These are phyloP conservation scores for Knipowitschia caucasica DNA, from an alignment of 2,797 vertebrate species.

Conservation along the genomic window DNA sequence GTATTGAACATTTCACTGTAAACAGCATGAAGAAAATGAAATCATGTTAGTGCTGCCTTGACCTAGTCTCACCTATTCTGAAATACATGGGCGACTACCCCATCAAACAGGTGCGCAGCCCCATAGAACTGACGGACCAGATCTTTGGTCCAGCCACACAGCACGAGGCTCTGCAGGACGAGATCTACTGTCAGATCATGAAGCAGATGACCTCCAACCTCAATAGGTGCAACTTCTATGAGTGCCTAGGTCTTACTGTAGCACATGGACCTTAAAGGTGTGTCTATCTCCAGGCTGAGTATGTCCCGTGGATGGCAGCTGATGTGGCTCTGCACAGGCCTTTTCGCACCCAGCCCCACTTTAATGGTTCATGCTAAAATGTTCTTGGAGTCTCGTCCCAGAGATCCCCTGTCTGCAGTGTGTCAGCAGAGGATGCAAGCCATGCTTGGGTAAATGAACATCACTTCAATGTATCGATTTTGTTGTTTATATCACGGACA, in stretches of 20 bases:
- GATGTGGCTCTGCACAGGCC: constrained; percentile 89
- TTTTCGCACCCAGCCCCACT: constrained; percentile 82
- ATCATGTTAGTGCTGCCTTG: constrained; percentile 69
- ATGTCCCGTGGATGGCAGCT: constrained; percentile 90
- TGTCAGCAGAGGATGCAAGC: constrained; percentile 82
- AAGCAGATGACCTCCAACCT: constrained; percentile 89
- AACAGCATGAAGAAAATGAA: background rate
- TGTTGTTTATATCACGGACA: background rate
- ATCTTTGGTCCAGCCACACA: constrained; percentile 85
- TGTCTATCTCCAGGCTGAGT: constrained; percentile 76
- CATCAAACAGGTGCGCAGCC: constrained; percentile 78
- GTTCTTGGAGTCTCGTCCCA: constrained; percentile 84
- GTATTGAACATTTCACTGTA: too few relatives aligned
- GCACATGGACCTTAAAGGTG: background rate
- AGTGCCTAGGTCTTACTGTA: background rate
- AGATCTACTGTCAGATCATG: constrained; percentile 97
- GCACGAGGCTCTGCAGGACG: constrained; percentile 79
- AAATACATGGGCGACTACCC: constrained; percentile 98
- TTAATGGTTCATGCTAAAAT: constrained; percentile 79
- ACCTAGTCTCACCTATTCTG: constrained; percentile 82
- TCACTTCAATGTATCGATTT: background rate
- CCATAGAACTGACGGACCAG: constrained; percentile 86
- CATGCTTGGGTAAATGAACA: constrained; percentile 76
- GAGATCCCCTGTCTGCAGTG: constrained; percentile 71
- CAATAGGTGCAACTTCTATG: constrained; percentile 75